Evolutionary conservation across 1,140 invertebrate genomes (phyloP).

Genomic region (Pteromalus puparum): DNA sequence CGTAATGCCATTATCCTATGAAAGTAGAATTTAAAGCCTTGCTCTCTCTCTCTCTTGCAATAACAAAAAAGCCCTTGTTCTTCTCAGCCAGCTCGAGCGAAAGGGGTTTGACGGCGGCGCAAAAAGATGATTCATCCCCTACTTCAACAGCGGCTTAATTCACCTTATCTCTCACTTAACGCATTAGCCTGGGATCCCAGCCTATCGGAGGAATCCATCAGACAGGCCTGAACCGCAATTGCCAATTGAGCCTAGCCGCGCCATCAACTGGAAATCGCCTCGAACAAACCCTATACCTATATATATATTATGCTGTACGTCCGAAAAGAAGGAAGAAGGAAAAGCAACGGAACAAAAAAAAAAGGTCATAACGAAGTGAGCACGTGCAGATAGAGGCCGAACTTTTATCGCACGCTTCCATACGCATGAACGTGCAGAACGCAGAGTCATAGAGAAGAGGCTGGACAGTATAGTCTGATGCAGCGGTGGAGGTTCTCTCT

Average conservation of each 20-base stretch:
- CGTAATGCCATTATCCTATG: neutral
- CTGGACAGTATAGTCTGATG: neutral
- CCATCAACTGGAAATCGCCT: too few species aligned
- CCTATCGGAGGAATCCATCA: slow-evolving; percentile 12
- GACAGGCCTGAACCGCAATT: neutral
- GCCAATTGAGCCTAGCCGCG: slow-evolving; percentile 1
- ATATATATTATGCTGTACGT: too few species aligned
- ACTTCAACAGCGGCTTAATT: neutral
- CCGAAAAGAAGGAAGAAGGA: neutral
- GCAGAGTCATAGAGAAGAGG: neutral
- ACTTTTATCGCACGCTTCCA: slow-evolving; percentile 9
- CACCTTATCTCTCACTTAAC: slow-evolving; percentile 13
- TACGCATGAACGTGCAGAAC: neutral
- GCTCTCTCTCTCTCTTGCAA: neutral
- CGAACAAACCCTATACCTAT: too few species aligned
- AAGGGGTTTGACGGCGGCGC: neutral
- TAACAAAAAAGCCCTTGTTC: neutral
- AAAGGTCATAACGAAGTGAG: slow-evolving; percentile 17
- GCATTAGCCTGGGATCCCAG: neutral
- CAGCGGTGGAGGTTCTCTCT: too few species aligned
- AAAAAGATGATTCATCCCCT: neutral
- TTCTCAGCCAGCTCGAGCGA: neutral
- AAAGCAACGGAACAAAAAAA: neutral
- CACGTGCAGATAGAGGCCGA: neutral
- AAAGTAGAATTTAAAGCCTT: neutral